phyloP scores from a whole-genome alignment of 2,888 invertebrate genomes.

The Agrilus biguttatus region DNA sequence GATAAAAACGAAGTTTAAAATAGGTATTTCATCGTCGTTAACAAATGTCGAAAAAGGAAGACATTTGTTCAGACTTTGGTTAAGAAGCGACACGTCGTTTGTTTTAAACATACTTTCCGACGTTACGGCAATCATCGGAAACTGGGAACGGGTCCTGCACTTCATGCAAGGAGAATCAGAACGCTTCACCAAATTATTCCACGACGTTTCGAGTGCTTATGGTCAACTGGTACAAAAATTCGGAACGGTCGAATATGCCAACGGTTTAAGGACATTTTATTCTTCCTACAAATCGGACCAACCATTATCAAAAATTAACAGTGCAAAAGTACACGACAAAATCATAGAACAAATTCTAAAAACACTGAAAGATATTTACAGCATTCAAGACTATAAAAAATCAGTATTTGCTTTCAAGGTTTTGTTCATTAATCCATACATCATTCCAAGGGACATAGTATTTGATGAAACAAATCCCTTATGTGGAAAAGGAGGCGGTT shows the following conservation, averaged over 20 bases:
- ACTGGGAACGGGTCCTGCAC: slow-evolving; percentile 17
- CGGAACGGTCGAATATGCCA: slow-evolving; percentile 16
- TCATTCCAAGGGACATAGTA: background rate
- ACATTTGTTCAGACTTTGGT: slow-evolving; percentile 16
- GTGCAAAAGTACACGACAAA: slow-evolving; percentile 5
- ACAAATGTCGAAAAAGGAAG: slow-evolving; percentile 8
- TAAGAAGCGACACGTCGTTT: slow-evolving; percentile 18
- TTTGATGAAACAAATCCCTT: background rate
- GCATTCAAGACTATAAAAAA: slow-evolving; percentile 2
- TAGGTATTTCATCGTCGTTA: background rate
- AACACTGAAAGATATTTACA: slow-evolving; percentile 6
- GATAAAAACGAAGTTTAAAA: too few species aligned
- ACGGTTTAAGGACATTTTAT: slow-evolving; percentile 15
- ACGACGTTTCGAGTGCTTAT: slow-evolving; percentile 18
- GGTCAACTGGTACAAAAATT: slow-evolving; percentile 21
- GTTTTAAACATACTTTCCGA: slow-evolving; percentile 18
- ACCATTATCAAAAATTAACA: slow-evolving; percentile 4
- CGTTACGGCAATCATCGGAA: slow-evolving; percentile 15
- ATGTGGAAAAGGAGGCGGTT: background rate
- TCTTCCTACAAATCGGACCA: slow-evolving; percentile 16
- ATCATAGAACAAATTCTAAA: slow-evolving; percentile 10
- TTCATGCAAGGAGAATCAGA: slow-evolving; percentile 19
- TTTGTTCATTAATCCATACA: slow-evolving; percentile 10
- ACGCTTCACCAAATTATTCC: slow-evolving; percentile 15
- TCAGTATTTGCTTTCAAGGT: slow-evolving; percentile 12